Conservation (phyloP, 1,140 invertebrate species). For the Liolophura sinensis region DNA sequence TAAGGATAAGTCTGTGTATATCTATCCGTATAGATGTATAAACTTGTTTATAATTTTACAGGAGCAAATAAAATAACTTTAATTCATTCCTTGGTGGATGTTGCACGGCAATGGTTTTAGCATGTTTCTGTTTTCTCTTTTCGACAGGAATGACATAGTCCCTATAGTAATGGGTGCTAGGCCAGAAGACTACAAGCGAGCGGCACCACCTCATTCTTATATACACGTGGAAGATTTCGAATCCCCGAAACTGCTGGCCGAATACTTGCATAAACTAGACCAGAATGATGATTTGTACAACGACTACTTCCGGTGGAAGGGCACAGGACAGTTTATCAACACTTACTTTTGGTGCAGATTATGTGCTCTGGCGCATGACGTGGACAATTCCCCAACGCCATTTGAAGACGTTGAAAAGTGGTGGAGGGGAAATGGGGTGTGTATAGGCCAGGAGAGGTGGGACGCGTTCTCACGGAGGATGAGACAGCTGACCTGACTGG, state of each 20-base stretch:
- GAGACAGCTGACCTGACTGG: too few species aligned
- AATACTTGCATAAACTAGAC: constrained; percentile 74
- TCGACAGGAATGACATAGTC: constrained; percentile 54
- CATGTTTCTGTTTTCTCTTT: constrained; percentile 2
- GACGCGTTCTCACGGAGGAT: too few species aligned
- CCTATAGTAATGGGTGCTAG: constrained; percentile 65
- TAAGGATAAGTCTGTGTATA: constrained; percentile 60
- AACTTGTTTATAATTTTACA: background rate
- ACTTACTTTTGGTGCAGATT: constrained; percentile 89
- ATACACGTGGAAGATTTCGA: constrained; percentile 96
- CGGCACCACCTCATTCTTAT: constrained; percentile 73
- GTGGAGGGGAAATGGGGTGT: constrained; percentile 43
- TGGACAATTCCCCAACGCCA: constrained; percentile 12
- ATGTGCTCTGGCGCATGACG: constrained; percentile 67
- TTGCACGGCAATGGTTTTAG: background rate
- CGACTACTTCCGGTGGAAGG: constrained; percentile 59
- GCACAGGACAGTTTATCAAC: constrained; percentile 45
- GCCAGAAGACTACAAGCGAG: constrained; percentile 56
- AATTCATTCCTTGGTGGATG: background rate
- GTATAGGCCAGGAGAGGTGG: constrained; percentile 39
- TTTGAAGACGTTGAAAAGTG: constrained; percentile 35
- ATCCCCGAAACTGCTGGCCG: constrained; percentile 82
- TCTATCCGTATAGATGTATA: background rate
- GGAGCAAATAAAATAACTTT: background rate
- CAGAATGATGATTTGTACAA: constrained; percentile 53